These are phyloP conservation scores for Megaptera novaeangliae DNA, from an alignment of 2,113 vertebrate genomes.

Conservation along the genomic window DNA sequence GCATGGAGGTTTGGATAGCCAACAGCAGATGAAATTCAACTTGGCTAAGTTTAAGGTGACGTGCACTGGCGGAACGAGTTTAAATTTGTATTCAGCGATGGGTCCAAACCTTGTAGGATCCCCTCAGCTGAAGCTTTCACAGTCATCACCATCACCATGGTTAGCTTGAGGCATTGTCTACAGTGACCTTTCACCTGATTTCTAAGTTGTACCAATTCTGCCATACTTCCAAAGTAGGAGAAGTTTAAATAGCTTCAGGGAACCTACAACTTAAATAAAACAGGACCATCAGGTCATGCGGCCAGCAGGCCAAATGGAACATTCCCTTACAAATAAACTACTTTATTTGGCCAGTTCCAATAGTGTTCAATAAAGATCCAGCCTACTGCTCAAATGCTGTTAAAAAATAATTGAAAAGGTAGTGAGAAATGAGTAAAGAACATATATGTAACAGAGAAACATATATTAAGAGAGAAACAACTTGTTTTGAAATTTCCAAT, in stretches of 20 bases:
- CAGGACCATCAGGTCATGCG: not conserved
- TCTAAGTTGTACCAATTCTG: not conserved
- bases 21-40: constrained; percentile 14
- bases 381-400: not conserved
- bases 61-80: not conserved
- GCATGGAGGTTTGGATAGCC: not conserved
- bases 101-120: not conserved
- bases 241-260: constrained; percentile 44
- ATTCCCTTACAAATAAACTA: not conserved
- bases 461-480: not conserved
- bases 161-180: not conserved
- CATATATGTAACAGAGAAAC: not conserved
- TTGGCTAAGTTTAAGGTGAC: constrained; percentile 18
- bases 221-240: not conserved
- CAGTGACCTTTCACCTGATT: constrained; percentile 34
- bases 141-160: not conserved
- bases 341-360: not conserved
- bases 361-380: not conserved
- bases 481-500: not conserved
- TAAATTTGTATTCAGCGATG: not conserved
- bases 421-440: not conserved
- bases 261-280: constrained; percentile 17
- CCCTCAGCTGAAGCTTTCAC: not conserved
- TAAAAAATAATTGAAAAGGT: not conserved
- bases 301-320: not conserved